Base-by-base conservation (phyloP, 2,888 invertebrate species). In the Lycia hirtaria region DNA sequence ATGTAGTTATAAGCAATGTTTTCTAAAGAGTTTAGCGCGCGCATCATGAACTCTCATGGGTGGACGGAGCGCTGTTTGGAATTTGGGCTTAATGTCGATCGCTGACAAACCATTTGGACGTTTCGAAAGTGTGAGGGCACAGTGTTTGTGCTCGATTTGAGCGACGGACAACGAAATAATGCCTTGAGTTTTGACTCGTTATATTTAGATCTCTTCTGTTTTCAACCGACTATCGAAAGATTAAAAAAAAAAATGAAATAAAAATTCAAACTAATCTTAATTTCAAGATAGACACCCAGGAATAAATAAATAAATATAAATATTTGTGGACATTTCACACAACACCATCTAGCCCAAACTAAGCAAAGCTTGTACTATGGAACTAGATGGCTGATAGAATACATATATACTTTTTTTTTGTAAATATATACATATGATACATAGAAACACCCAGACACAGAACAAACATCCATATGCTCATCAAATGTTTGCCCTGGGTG, bases 1-100 rank as follows among this genome's bases (percentile, higher is more conserved):
- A 86, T 87, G 85, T 83, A 78, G 75, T 75, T 85, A 83, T 86
- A 82, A 88, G 85, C 83, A 83, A 82, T 92, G 89, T 92, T 89
- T 87, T 79, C 83, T 69, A 68, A 88, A 87, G 76, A 74, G 75
- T 86, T 92, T 92, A 92, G 89, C 87, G 85, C 69, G 7, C 75
- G 76, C 85, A 88, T 92, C 88, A 90, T 90, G 83, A 80, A 70
- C 82, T 81, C 78, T 85, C 81, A 85, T 82, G 80, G 73, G 74
- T 47, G 71, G 68, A 61, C 70, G 80, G 76, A n/a, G n/a, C n/a
- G n/a, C n/a, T 81, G 75, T 78, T 85, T 82, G 80, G 82, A 87
- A 87, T 86, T 85, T 80, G 85, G 77, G 73, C 83, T 80, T 65
- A 73, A 69, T 71, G 72, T 69, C 71, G 59, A 66, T 54, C 69